These are phyloP conservation scores for Julus scandinavius DNA, from an alignment of 2,888 invertebrate species.

Conservation along the genomic window DNA sequence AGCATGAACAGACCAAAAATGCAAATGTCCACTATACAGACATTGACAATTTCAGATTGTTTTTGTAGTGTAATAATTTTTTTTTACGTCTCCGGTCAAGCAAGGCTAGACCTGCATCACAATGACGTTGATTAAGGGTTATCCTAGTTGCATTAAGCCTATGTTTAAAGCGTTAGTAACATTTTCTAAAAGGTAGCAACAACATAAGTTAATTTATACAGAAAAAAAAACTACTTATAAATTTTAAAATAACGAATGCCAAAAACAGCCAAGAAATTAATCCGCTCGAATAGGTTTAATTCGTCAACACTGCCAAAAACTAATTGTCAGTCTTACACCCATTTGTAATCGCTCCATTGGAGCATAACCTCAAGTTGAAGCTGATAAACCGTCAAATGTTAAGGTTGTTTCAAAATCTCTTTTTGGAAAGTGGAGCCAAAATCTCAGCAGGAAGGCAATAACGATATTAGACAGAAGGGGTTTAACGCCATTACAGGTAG, in stretches of 20 bases:
- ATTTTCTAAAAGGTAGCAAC: no score
- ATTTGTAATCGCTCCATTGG: background rate
- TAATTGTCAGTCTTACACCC: background rate
- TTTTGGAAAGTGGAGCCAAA: constrained; percentile 14
- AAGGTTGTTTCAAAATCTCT: background rate
- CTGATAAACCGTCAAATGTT: background rate
- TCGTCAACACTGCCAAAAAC: constrained; percentile 16
- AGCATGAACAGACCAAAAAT: background rate
- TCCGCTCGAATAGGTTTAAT: background rate
- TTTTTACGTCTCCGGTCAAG: background rate
- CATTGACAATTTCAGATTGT: background rate
- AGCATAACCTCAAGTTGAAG: background rate
- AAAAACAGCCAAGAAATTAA: background rate
- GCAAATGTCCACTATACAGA: constrained; percentile 1
- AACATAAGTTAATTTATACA: background rate
- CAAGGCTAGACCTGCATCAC: background rate
- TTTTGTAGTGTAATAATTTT: background rate
- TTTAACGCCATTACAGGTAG: constrained; percentile 40
- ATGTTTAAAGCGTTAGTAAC: no score
- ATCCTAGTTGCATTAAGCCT: background rate
- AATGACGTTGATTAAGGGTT: background rate
- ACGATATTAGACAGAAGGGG: constrained; percentile 4
- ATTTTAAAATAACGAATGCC: background rate
- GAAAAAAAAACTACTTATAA: background rate
- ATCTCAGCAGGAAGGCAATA: background rate